Base-by-base conservation (phyloP, 2,797 vertebrate genomes). In the Sebastes hubbsi region DNA sequence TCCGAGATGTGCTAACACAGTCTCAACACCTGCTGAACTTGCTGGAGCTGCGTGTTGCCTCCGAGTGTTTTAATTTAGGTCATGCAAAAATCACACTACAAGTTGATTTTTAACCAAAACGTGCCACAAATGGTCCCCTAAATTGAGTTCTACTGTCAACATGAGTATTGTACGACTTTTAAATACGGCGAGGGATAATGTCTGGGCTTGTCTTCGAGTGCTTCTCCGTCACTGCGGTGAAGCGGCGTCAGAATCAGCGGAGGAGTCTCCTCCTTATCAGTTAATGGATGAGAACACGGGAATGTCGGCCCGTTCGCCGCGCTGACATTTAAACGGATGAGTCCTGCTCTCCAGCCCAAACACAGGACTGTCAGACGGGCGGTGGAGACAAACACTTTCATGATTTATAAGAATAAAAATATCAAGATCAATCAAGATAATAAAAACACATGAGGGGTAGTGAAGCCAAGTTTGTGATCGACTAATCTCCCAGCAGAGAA, bases 251-350 rank as follows among this genome's bases (percentile, higher is more conserved):
- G 68, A 79, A 72, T 70, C 72, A 71, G 63, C 63, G 71, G 80
- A 82, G 70, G 67, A 84, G 67, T 22, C 58, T 65, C 79, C 66
- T 80, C 80, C 91, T 94, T 95, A 95, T 94, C 94, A 92, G 81
- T 89, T 92, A 91, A 91, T 91, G 89, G 82, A 91, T 86, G 78
- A 84, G 85, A 65, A 55, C 80, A 78, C 72, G 38, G 89, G 88
- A 91, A 91, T 81, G 86, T 66, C 60, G 67, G 84, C 73, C 68
- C 56, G 82, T 87, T 87, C 83, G 82, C 75, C 29, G 4, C 20
- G 5, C 74, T 90, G 92, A 87, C 91, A 87, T 93, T 92, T 88
- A 90, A 93, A 93, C 88, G 65, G 92, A 94, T 80, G 88, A 91
- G 84, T 70, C 63, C 82, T 36, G 82, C 83, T 88, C 78, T 59